Evolutionary conservation across 2,113 vertebrate genomes (phyloP).

Genomic region (Forbesichthys agassizii): DNA sequence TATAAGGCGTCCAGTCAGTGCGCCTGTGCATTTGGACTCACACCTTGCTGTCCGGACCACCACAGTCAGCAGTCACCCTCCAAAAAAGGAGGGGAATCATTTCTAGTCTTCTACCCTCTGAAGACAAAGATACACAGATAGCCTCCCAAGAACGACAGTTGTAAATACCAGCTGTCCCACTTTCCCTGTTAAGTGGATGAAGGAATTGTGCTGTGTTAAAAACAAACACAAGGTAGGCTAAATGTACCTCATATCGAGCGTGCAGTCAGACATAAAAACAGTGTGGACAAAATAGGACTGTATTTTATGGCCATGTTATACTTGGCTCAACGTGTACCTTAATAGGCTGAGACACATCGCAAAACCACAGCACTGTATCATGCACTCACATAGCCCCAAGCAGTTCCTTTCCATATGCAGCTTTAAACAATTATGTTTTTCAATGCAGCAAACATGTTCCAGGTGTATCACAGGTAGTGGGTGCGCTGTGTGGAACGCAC

Average conservation of each 20-base stretch:
- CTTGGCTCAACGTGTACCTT: conserved; percentile 4
- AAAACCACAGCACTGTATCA: conserved; percentile 45
- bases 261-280: neutral
- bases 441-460: conserved; percentile 62
- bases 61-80: conserved; percentile 41
- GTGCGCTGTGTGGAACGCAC: neutral
- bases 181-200: neutral
- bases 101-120: conserved; percentile 21
- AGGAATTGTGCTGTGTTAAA: neutral
- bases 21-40: conserved; percentile 38
- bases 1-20: conserved; percentile 59
- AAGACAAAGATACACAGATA: conserved; percentile 35
- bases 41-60: conserved; percentile 42
- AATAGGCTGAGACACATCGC: conserved; percentile 34
- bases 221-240: neutral
- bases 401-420: conserved; percentile 46
- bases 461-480: conserved; percentile 59
- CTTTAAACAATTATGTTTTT: conserved; percentile 67
- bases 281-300: conserved; percentile 17
- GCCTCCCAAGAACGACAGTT: conserved; percentile 14
- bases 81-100: conserved; percentile 74
- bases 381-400: conserved; percentile 27
- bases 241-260: neutral
- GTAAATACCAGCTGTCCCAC: neutral
- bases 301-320: neutral